Conservation (phyloP, 1,140 invertebrate genomes). For the Limonius californicus region DNA sequence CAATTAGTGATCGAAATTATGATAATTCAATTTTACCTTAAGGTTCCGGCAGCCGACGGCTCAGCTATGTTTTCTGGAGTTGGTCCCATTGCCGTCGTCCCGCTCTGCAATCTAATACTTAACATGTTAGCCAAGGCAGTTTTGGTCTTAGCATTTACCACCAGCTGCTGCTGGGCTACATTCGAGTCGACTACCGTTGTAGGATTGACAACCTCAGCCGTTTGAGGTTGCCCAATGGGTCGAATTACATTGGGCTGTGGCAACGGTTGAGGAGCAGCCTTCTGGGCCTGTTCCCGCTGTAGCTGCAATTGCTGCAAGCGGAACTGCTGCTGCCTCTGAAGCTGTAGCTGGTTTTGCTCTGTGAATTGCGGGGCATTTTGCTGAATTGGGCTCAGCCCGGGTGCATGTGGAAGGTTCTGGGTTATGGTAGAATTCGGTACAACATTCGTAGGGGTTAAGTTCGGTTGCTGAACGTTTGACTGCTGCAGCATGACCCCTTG, state of each 20-base stretch:
- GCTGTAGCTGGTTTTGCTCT: constrained; percentile 36
- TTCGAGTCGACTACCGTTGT: constrained; percentile 38
- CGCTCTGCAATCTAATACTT: constrained; percentile 70
- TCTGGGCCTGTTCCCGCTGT: constrained; percentile 18
- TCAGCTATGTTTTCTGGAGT: constrained; percentile 49
- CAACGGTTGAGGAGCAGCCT: background rate
- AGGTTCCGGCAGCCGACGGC: constrained; percentile 66
- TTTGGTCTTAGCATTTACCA: constrained; percentile 91
- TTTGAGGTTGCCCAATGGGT: constrained; percentile 41
- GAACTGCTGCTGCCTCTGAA: constrained; percentile 54
- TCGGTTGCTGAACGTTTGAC: constrained; percentile 21
- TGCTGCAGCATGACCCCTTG: constrained; percentile 46
- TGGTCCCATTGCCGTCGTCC: constrained; percentile 37
- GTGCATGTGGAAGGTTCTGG: constrained; percentile 38
- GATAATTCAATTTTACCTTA: constrained; percentile 46
- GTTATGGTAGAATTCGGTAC: background rate
- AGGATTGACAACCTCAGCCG: constrained; percentile 32
- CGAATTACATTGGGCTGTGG: constrained; percentile 9
- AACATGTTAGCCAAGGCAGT: constrained; percentile 93
- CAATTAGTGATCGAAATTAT: constrained; percentile 20
- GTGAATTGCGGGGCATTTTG: constrained; percentile 33
- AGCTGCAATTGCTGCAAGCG: constrained; percentile 54
- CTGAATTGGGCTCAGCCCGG: constrained; percentile 50
- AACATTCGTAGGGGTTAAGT: constrained; percentile 9
- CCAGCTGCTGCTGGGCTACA: constrained; percentile 51